A percentile compares a stretch with the other conserved stretches of the same genome.
Conservation (phyloP, 2,797 vertebrate genomes). For the Allobates femoralis region DNA sequence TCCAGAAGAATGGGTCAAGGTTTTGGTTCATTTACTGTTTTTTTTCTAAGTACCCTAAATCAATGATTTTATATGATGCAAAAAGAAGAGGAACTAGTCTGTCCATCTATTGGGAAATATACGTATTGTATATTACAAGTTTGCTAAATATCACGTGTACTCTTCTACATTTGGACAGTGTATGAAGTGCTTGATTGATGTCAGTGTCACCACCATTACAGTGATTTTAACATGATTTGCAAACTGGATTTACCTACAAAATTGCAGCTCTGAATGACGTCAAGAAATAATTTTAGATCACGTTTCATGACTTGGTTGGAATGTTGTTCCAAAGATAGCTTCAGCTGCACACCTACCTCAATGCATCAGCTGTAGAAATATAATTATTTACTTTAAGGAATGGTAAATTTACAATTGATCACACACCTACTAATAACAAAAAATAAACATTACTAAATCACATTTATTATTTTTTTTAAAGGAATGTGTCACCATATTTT, state of each 20-base stretch:
- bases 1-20: too few relatives aligned
- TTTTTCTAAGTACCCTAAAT: too few relatives aligned
- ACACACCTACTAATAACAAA: background rate
- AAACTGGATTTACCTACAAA: constrained; percentile 20
- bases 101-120: too few relatives aligned
- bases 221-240: constrained; percentile 8
- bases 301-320: background rate
- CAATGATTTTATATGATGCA: too few relatives aligned
- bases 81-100: too few relatives aligned
- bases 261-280: constrained; percentile 21
- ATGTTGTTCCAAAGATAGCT: background rate
- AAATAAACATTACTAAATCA: background rate
- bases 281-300: constrained; percentile 1
- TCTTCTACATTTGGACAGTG: background rate
- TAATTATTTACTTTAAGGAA: background rate
- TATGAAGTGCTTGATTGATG: background rate
- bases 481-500: too few relatives aligned
- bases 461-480: background rate
- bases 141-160: background rate
- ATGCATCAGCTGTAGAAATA: background rate
- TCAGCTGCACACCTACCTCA: background rate
- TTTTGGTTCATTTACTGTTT: too few relatives aligned
- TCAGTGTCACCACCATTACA: background rate
- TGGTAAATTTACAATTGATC: background rate
- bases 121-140: too few relatives aligned